Evolutionary conservation across 2,888 invertebrate species (phyloP).

Genomic region (Nymphalis c-album): DNA sequence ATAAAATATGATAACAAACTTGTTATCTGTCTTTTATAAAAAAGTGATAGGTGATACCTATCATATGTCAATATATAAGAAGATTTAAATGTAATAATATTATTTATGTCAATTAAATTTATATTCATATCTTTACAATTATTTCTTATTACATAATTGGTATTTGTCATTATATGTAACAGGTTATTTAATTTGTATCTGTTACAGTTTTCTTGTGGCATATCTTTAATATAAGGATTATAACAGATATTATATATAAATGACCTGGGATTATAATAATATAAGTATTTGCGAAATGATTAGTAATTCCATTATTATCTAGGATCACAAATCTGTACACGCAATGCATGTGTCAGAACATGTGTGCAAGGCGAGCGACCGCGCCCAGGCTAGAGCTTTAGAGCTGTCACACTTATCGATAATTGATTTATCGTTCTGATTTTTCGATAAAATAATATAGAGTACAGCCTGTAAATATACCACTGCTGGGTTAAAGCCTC

Average conservation of each 20-base stretch:
- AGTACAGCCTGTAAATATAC: neutral
- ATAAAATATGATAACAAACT: too few relatives aligned
- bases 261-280: conserved; percentile 1
- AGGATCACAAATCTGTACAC: conserved; percentile 32
- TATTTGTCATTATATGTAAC: too few relatives aligned
- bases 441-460: neutral
- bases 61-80: too few relatives aligned
- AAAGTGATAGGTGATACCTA: too few relatives aligned
- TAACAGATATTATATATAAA: neutral
- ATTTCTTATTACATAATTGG: too few relatives aligned
- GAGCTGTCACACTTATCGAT: conserved; percentile 38
- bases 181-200: too few relatives aligned
- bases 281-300: conserved; percentile 17
- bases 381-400: conserved; percentile 52
- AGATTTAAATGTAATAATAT: too few relatives aligned
- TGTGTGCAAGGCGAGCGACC: conserved; percentile 60
- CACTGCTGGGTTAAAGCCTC: neutral
- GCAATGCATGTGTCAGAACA: conserved; percentile 45
- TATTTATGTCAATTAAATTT: too few relatives aligned
- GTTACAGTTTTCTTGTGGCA: too few relatives aligned
- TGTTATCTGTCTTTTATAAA: too few relatives aligned
- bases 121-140: too few relatives aligned
- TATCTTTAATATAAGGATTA: too few relatives aligned
- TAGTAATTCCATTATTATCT: conserved; percentile 23
- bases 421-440: neutral